Percentiles rank a stretch among this genome's conserved stretches.
These are phyloP conservation scores for Bothrops jararaca DNA, from an alignment of 2,113 vertebrate species.

Conservation along the genomic window DNA sequence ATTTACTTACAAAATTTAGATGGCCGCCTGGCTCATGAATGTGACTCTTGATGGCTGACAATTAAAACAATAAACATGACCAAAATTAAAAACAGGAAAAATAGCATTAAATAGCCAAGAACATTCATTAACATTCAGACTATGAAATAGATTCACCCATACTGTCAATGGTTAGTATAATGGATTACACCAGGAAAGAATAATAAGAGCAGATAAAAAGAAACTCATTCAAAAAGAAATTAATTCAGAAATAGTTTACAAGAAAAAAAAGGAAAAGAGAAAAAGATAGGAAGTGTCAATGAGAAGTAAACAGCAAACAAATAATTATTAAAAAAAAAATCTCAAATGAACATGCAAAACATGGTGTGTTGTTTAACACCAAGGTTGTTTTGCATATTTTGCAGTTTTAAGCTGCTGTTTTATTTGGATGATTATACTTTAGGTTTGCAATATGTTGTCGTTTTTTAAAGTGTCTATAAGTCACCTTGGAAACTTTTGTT, in stretches of 20 bases:
- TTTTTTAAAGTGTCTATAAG: neutral
- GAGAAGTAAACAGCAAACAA: neutral
- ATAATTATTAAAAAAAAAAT: neutral
- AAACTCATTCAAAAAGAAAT: neutral
- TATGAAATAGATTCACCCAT: neutral
- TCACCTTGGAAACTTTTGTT: neutral
- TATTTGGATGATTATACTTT: neutral
- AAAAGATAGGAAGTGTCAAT: neutral
- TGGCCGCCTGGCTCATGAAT: neutral
- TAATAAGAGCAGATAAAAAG: neutral
- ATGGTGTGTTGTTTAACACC: neutral
- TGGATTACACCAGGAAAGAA: neutral
- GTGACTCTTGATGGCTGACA: neutral
- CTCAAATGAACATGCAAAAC: neutral
- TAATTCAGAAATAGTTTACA: neutral
- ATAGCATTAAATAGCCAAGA: neutral
- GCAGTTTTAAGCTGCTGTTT: neutral
- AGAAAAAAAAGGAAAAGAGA: neutral
- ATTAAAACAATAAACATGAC: neutral
- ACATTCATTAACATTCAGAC: neutral
- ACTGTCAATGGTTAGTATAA: neutral
- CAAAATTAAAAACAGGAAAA: neutral
- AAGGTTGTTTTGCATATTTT: neutral
- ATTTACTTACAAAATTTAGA: neutral
- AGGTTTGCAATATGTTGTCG: neutral